Evolutionary conservation across 2,888 invertebrate genomes (phyloP).

Genomic region (Mythimna impura): DNA sequence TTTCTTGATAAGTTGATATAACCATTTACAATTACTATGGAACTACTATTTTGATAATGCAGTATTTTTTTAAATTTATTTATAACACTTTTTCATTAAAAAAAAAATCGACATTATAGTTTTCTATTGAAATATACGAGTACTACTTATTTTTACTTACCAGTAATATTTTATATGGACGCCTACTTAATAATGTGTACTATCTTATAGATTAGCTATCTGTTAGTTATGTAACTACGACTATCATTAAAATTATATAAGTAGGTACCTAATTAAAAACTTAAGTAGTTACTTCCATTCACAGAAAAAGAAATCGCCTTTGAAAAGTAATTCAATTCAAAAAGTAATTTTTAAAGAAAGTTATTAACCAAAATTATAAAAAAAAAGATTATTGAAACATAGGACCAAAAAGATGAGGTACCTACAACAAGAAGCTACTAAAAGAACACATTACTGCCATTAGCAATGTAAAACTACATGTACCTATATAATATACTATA

Average conservation of each 20-base stretch:
- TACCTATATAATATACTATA: no score
- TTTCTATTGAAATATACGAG: no score
- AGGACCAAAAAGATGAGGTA: background rate
- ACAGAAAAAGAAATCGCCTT: background rate
- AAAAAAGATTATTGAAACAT: background rate
- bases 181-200: background rate
- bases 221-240: background rate
- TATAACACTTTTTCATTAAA: background rate
- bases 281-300: background rate
- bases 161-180: background rate
- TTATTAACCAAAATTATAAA: background rate
- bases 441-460: background rate
- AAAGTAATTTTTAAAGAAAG: no score
- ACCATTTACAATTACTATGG: background rate
- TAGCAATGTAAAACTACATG: no score
- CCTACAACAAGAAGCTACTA: background rate
- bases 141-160: background rate
- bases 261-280: background rate
- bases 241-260: background rate
- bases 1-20: background rate
- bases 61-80: background rate
- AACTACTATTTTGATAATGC: background rate
- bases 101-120: no score
- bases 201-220: background rate
- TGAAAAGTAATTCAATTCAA: background rate